Conservation (phyloP, 2,113 vertebrate genomes). For the Brachyhypopomus occidentalis region DNA sequence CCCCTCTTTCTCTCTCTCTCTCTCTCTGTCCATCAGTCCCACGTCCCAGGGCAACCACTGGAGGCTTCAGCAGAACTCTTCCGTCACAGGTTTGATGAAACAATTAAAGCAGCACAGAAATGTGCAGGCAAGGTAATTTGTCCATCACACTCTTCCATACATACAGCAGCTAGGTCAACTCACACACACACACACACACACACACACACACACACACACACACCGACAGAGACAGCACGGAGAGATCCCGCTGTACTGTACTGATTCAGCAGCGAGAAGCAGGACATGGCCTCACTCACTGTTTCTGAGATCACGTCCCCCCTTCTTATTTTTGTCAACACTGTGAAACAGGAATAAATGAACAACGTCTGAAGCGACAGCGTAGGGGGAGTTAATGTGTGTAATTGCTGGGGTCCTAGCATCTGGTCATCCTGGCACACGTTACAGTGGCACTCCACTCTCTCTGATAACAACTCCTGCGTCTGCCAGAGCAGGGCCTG, state of each 20-base stretch:
- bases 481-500: conserved; percentile 86
- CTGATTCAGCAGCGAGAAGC: not conserved
- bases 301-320: not conserved
- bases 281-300: not conserved
- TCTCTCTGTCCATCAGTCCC: not conserved
- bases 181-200: not conserved
- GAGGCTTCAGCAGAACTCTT: conserved; percentile 6
- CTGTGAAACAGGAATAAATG: conserved; percentile 5
- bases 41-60: no score
- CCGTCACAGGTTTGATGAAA: conserved; percentile 42
- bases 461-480: conserved; percentile 98
- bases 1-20: conserved; percentile 37
- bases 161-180: conserved; percentile 43
- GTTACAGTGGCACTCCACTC: conserved; percentile 87
- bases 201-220: conserved; percentile 3
- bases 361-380: not conserved
- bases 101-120: conserved; percentile 24
- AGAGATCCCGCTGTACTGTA: not conserved
- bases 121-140: conserved; percentile 2
- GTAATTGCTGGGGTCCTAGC: conserved; percentile 92
- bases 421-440: conserved; percentile 94
- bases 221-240: not conserved
- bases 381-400: conserved; percentile 78
- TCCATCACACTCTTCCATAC: conserved; percentile 16
- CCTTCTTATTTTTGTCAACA: conserved; percentile 1